Conservation (phyloP, 2,797 vertebrate genomes). For the Sebastes steindachneri region DNA sequence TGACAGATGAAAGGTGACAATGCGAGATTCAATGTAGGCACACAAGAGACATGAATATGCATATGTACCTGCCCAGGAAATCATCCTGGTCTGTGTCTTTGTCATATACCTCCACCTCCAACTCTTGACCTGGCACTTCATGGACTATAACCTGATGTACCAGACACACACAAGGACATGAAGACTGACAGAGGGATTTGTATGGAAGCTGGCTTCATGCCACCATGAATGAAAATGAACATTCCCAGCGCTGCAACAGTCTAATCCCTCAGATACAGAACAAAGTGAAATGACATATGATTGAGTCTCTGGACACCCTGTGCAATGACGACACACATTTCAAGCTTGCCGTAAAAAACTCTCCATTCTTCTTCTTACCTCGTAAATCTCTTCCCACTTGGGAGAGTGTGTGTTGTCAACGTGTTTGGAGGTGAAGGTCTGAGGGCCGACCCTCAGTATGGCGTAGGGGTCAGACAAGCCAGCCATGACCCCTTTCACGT, state of each 20-base stretch:
- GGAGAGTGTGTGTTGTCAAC: slow-evolving; percentile 88
- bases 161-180: slow-evolving; percentile 69
- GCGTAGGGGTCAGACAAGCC: slow-evolving; percentile 95
- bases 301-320: background rate
- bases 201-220: slow-evolving; percentile 21
- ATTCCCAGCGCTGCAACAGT: background rate
- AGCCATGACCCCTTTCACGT: slow-evolving; percentile 89
- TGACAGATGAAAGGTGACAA: slow-evolving; percentile 44
- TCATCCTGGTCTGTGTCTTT: slow-evolving; percentile 96
- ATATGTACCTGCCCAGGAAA: slow-evolving; percentile 93
- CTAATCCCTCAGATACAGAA: slow-evolving; percentile 1
- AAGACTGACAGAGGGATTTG: slow-evolving; percentile 36
- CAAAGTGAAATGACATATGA: slow-evolving; percentile 38
- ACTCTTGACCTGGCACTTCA: slow-evolving; percentile 94
- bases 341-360: background rate
- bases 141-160: slow-evolving; percentile 91
- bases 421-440: slow-evolving; percentile 90
- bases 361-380: slow-evolving; percentile 80
- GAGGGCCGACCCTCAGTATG: slow-evolving; percentile 90
- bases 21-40: slow-evolving; percentile 66
- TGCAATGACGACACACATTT: slow-evolving; percentile 1
- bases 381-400: slow-evolving; percentile 92
- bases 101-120: slow-evolving; percentile 95
- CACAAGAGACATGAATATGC: slow-evolving; percentile 72
- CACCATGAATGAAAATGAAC: slow-evolving; percentile 39